Base-by-base conservation (phyloP, 2,888 invertebrate genomes). In the Parnassius smintheus region DNA sequence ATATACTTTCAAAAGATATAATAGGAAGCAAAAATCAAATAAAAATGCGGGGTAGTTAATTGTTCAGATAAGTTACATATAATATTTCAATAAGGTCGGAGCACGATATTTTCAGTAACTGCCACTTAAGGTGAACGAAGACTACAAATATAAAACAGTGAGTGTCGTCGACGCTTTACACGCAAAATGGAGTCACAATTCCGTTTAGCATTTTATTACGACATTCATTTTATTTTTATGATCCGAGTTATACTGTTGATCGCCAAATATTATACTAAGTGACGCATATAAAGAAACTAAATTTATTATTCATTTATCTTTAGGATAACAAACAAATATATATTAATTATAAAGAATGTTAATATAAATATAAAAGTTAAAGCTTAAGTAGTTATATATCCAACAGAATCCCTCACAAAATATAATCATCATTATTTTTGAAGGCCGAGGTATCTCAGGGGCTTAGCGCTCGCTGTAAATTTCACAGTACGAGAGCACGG, bases 221-320 rank as follows among this genome's bases (percentile, higher is more conserved):
- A 77, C 78, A 68, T 79, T 80, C 72, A 76, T 81, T 80, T 78
- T 73, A 74, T 73, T 76, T 76, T 78, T 79, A 82, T 78, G 71
- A 66, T 71, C 57, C 72, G 67, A 75, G 67, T 76, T 81, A 81
- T 80, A 78, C 69, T 72, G 71, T 62, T 64, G 65, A 65, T 60
- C 49, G 61, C 59, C 59, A 52, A 55, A 62, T 45, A 54, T 59
- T 60, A 52, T 9, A 11, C 10, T 22, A 50, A 10, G 22, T 22
- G 11, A 11, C 10, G 18, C 13, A 42, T 35, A 42, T 42, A 2
- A 42, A 2, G 42, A 12, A n/a, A n/a, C n/a, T n/a, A 41, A 35
- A 7, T 35, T 1, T 35, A 4, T 35, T 35, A 35, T 35, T 35
- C 7, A 7, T 35, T 35, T 25, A 18, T 18, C 18, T 18, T 18